These are phyloP conservation scores for Paedocypris sp. DNA, from an alignment of 2,113 vertebrate species.

Conservation along the genomic window DNA sequence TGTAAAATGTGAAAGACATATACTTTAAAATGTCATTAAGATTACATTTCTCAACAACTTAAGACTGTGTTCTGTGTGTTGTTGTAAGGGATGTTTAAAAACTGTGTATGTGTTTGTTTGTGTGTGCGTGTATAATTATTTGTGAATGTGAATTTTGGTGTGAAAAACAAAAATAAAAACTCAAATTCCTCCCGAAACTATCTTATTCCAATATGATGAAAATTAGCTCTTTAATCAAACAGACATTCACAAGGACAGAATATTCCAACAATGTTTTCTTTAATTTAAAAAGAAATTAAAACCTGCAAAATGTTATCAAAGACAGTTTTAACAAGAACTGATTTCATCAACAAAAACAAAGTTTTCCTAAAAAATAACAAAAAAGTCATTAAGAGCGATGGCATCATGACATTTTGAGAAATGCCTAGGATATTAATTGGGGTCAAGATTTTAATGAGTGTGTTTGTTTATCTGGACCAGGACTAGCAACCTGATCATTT, in stretches of 20 bases:
- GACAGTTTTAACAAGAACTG: background rate
- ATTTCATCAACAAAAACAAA: too few species aligned
- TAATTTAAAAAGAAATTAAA: background rate
- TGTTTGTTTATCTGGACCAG: background rate
- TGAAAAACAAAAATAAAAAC: too few species aligned
- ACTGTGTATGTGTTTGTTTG: too few species aligned
- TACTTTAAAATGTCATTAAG: too few species aligned
- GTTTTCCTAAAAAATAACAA: too few species aligned
- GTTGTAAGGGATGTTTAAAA: too few species aligned
- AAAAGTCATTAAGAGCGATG: background rate
- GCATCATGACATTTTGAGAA: background rate
- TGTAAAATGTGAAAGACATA: background rate
- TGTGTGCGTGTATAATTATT: too few species aligned
- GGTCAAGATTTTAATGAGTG: background rate
- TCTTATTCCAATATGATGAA: background rate
- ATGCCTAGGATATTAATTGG: background rate
- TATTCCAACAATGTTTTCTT: background rate
- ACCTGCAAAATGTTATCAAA: background rate
- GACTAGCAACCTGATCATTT: background rate
- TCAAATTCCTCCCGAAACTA: too few species aligned
- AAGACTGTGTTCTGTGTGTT: too few species aligned
- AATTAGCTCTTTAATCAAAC: background rate
- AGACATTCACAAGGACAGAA: background rate
- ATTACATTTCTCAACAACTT: too few species aligned
- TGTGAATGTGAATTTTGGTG: too few species aligned